Conservation (phyloP, 2,113 vertebrate genomes). For the Rhynchomys soricoides region DNA sequence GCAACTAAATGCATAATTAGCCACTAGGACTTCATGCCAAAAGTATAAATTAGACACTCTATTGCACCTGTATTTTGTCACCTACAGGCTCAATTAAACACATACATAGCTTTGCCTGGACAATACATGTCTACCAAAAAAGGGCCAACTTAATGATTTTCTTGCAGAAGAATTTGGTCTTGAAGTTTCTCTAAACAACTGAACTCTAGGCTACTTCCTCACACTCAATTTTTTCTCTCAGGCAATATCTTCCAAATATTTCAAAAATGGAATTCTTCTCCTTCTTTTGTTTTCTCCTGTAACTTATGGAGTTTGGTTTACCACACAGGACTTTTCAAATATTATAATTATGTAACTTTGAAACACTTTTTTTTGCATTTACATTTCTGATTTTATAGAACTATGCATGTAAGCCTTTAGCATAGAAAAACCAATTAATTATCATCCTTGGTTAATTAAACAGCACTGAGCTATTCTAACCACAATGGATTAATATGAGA, state of each 20-base stretch:
- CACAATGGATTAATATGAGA: background rate
- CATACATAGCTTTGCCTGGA: conserved; percentile 20
- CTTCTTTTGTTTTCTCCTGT: conserved; percentile 1
- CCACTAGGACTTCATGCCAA: conserved; percentile 21
- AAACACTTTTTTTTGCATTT: background rate
- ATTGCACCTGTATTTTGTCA: conserved; percentile 56
- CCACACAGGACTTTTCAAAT: background rate
- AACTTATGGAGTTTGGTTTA: background rate
- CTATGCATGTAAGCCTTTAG: background rate
- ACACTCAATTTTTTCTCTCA: background rate
- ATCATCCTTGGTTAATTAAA: background rate
- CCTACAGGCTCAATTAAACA: conserved; percentile 65
- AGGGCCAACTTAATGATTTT: background rate
- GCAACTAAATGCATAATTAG: conserved; percentile 67
- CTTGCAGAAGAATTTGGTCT: background rate
- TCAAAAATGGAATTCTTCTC: background rate
- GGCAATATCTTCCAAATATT: background rate
- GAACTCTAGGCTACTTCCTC: background rate
- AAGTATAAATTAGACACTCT: conserved; percentile 60
- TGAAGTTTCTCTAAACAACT: background rate
- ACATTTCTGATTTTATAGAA: background rate
- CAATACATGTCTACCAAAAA: conserved; percentile 43
- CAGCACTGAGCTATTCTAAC: background rate
- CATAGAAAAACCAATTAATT: background rate
- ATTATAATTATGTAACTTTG: background rate